phyloP scores from a whole-genome alignment of 64 coral and sea anemone genomes.

The Dendronephthya gigantea region DNA sequence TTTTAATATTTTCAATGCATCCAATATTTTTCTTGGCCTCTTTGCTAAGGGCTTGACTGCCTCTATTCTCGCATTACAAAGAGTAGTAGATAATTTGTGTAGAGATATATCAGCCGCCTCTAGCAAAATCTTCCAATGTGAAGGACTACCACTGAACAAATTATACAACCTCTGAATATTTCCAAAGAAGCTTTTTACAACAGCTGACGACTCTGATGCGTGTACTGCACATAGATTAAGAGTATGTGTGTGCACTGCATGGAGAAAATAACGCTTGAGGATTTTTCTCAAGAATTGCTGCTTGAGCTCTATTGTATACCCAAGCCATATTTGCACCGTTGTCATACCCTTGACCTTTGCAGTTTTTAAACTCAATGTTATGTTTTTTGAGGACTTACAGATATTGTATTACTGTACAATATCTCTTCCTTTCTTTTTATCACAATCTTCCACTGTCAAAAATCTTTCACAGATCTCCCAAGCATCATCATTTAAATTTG shows the following conservation, averaged over 20 bases:
- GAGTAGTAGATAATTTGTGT: neutral
- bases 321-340: neutral
- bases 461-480: neutral
- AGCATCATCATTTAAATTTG: neutral
- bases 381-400: neutral
- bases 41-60: neutral
- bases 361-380: neutral
- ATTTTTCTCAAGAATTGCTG: neutral
- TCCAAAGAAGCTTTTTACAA: neutral
- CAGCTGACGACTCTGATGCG: neutral
- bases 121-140: neutral
- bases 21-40: neutral
- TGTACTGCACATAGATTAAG: neutral
- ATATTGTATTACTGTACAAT: neutral
- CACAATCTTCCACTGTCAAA: neutral
- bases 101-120: neutral
- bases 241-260: neutral
- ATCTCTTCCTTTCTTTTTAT: neutral
- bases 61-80: neutral
- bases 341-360: slow-evolving; percentile 4
- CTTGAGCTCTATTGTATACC: neutral
- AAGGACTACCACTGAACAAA: neutral
- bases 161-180: neutral
- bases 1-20: neutral
- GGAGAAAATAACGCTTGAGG: neutral